These are phyloP conservation scores for Montipora capitata DNA, from an alignment of 92 coral and sea anemone species.

Conservation along the genomic window DNA sequence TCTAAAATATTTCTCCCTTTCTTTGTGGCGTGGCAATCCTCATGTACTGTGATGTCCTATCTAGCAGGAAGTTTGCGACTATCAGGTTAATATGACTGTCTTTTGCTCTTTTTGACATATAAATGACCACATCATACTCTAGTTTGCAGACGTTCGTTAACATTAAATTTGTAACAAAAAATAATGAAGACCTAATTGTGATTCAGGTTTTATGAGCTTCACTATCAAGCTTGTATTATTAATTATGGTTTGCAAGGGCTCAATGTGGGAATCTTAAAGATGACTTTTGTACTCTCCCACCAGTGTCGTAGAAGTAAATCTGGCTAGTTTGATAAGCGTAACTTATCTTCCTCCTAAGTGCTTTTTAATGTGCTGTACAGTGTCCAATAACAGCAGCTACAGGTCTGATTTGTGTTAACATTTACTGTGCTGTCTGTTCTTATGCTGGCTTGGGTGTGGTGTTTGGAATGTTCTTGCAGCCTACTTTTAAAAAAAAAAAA, in stretches of 20 bases:
- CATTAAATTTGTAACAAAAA: constrained; percentile 16
- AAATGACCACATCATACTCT: constrained; percentile 15
- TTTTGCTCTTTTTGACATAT: constrained; percentile 50
- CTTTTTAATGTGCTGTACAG: background rate
- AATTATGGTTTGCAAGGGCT: too few relatives aligned
- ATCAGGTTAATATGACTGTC: constrained; percentile 86
- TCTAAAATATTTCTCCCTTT: constrained; percentile 72
- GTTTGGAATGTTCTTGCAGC: too few relatives aligned
- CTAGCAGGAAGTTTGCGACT: constrained; percentile 88
- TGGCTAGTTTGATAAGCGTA: background rate
- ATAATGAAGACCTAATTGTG: constrained; percentile 11
- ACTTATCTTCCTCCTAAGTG: background rate
- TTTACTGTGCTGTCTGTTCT: too few relatives aligned
- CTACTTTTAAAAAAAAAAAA: too few relatives aligned
- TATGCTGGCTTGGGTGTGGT: too few relatives aligned
- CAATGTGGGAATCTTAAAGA: too few relatives aligned
- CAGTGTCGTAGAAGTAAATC: too few relatives aligned
- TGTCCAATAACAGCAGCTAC: background rate
- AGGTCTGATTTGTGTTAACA: too few relatives aligned
- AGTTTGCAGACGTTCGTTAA: background rate
- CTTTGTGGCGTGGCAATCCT: constrained; percentile 50
- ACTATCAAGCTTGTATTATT: background rate
- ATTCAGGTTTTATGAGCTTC: background rate
- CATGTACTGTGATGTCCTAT: constrained; percentile 55
- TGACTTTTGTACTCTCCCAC: background rate